A percentile compares a stretch with the other conserved stretches of the same genome.
These are phyloP conservation scores for Pantherophis alleghaniensis DNA, from an alignment of 2,797 vertebrate species.

Conservation along the genomic window DNA sequence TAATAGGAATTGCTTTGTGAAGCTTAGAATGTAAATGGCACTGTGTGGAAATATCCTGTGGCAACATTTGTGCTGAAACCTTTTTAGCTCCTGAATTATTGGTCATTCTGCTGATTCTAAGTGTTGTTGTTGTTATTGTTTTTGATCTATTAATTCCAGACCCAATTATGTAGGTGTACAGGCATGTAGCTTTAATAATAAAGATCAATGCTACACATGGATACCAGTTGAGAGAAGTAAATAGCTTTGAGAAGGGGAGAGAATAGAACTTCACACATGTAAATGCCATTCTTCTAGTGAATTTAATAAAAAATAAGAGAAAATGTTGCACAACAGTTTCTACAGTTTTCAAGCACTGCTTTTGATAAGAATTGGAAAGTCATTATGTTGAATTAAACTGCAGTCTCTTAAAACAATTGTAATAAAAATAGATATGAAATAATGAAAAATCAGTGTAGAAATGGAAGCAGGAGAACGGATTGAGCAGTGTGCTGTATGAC, in stretches of 20 bases:
- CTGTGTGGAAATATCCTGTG: background rate
- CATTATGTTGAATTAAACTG: background rate
- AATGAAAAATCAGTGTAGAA: background rate
- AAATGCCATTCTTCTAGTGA: background rate
- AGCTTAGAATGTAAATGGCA: background rate
- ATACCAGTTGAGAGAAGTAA: background rate
- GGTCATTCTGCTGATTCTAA: background rate
- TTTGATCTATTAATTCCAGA: background rate
- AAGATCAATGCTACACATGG: background rate
- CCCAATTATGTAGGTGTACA: background rate
- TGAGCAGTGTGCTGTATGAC: background rate
- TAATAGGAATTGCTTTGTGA: background rate
- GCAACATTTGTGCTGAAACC: background rate
- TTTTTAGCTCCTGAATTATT: background rate
- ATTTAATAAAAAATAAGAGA: background rate
- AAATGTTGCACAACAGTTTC: background rate
- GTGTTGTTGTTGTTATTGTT: background rate
- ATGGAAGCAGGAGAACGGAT: background rate
- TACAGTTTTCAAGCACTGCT: background rate
- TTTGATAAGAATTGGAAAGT: background rate
- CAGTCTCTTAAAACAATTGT: background rate
- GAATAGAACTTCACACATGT: background rate
- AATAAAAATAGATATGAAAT: background rate
- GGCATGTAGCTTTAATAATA: background rate
- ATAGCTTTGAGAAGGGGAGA: background rate